Evolutionary conservation across 1,140 invertebrate genomes (phyloP).

Genomic region (Ladona fulva): DNA sequence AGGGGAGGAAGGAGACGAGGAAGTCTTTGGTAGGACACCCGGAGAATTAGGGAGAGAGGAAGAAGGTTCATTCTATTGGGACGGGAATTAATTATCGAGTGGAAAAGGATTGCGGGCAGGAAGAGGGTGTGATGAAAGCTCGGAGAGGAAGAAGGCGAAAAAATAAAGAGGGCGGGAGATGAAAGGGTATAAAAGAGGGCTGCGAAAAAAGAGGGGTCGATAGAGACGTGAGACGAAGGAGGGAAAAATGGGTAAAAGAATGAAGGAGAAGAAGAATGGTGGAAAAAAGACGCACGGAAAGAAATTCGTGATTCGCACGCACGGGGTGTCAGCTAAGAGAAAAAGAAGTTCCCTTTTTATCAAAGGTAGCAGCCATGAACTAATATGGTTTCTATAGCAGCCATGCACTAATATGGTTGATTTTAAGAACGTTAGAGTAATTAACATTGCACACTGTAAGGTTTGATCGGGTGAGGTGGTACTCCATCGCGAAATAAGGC

Average conservation of each 20-base stretch:
- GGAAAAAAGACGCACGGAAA: background rate
- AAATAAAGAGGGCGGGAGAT: background rate
- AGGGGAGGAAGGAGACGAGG: background rate
- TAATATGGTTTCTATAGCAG: too few species aligned
- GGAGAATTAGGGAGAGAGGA: background rate
- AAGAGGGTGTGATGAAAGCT: background rate
- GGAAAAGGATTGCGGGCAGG: conserved; percentile 3
- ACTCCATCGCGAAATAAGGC: too few species aligned
- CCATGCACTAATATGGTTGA: too few species aligned
- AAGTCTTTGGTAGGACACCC: background rate
- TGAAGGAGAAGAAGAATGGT: background rate
- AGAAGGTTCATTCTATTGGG: background rate
- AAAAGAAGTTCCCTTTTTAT: too few species aligned
- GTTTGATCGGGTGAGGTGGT: too few species aligned
- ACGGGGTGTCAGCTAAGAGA: too few species aligned
- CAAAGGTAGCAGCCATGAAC: too few species aligned
- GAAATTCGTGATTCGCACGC: background rate
- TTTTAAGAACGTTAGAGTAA: too few species aligned
- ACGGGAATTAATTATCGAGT: conserved; percentile 1
- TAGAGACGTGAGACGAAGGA: background rate
- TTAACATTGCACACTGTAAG: too few species aligned
- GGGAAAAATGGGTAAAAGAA: background rate
- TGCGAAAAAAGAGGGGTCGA: background rate
- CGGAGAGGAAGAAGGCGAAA: background rate
- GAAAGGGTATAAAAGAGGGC: background rate